phyloP scores from a whole-genome alignment of 2,113 vertebrate species.

The Phylloscopus trochilus region DNA sequence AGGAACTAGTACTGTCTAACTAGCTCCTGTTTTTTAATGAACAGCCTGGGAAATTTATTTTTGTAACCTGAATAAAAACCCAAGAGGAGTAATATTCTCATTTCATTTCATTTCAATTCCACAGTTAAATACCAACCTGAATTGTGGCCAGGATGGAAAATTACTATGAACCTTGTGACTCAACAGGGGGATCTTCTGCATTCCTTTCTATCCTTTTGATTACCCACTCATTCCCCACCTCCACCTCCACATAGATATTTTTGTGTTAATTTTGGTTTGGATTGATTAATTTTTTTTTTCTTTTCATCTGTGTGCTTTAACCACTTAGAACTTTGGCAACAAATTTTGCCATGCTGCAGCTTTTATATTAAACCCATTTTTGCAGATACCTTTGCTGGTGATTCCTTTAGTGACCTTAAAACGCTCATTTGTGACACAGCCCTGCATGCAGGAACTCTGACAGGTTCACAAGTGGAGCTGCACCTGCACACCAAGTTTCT shows the following conservation, averaged over 20 bases:
- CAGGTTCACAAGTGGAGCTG: neutral
- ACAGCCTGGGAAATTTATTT: neutral
- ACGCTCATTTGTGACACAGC: accelerated
- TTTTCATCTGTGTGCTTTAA: neutral
- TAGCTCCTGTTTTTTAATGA: neutral
- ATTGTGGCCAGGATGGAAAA: neutral
- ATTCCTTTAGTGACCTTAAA: neutral
- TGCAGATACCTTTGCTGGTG: accelerated
- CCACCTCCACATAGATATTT: neutral
- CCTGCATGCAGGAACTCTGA: neutral
- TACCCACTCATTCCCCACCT: neutral
- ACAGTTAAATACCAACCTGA: neutral
- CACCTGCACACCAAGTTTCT: neutral
- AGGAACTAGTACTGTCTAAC: neutral
- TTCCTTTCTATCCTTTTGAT: neutral
- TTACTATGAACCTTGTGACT: neutral
- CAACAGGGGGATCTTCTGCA: neutral
- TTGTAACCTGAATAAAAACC: neutral
- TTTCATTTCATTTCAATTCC: neutral
- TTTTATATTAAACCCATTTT: neutral
- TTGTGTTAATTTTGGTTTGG: neutral
- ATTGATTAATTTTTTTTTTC: neutral
- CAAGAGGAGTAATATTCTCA: neutral
- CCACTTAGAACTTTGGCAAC: neutral
- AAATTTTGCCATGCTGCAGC: accelerated